Conservation (phyloP, 2,797 vertebrate species). For the Podarcis siculus region DNA sequence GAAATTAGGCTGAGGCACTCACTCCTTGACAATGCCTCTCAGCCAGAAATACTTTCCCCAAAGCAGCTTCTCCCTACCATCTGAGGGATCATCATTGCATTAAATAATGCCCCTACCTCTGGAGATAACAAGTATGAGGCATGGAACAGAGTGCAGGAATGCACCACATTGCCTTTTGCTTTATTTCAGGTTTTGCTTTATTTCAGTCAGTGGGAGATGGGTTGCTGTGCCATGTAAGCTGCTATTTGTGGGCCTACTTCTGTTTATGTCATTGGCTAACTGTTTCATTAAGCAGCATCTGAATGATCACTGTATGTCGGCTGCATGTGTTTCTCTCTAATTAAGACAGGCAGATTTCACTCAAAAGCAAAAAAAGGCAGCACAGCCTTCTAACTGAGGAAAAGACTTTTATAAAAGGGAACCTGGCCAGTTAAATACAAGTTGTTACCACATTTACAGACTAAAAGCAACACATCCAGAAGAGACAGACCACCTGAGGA, state of each 20-base stretch:
- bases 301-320: not conserved
- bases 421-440: not conserved
- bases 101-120: not conserved
- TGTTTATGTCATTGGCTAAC: not conserved
- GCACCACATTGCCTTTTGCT: not conserved
- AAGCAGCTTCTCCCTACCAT: not conserved
- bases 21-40: not conserved
- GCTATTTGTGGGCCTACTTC: not conserved
- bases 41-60: not conserved
- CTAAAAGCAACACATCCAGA: constrained; percentile 3
- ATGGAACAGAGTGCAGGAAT: not conserved
- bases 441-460: not conserved
- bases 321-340: accelerated
- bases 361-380: accelerated
- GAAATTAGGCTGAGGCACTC: not conserved
- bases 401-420: constrained; percentile 14
- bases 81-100: not conserved
- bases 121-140: not conserved
- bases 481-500: not conserved
- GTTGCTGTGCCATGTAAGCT: too few species aligned
- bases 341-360: too few species aligned
- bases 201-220: not conserved
- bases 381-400: not conserved
- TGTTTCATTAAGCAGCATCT: not conserved
- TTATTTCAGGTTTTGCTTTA: too few species aligned